These are phyloP conservation scores for Coilia nasus DNA, from an alignment of 2,797 vertebrate genomes.

Conservation along the genomic window DNA sequence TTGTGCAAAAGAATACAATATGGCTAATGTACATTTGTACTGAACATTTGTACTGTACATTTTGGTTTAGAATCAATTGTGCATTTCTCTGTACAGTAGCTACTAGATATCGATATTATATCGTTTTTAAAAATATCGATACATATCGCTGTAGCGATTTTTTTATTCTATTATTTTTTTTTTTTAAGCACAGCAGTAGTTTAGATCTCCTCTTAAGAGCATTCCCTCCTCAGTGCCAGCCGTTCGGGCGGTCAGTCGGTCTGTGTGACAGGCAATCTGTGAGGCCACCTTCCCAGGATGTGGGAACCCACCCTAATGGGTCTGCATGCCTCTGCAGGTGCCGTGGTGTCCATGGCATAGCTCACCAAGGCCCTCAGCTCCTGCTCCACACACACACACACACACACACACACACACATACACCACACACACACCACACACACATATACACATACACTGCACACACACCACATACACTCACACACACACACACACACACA, in stretches of 20 bases:
- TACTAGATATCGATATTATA: too few species aligned
- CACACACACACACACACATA: not conserved
- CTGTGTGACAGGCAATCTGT: not conserved
- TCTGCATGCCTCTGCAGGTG: slow-evolving; percentile 17
- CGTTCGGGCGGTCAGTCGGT: too few species aligned
- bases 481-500: not conserved
- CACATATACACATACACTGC: not conserved
- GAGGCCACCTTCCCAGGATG: not conserved
- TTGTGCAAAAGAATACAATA: too few species aligned
- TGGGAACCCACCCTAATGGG: not conserved
- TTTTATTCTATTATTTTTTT: too few species aligned
- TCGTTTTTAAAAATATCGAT: too few species aligned
- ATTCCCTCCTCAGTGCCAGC: not conserved
- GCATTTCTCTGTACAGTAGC: too few species aligned
- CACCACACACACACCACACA: not conserved
- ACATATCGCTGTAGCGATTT: too few species aligned
- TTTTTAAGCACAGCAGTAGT: too few species aligned
- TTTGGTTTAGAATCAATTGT: too few species aligned
- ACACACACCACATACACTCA: too few species aligned
- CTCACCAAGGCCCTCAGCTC: not conserved
- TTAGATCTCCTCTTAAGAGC: not conserved
- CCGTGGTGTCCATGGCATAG: slow-evolving; percentile 19
- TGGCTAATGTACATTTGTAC: too few species aligned
- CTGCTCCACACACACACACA: slow-evolving; percentile 30
- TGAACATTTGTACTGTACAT: too few species aligned